Base-by-base conservation (phyloP, 1,140 invertebrate genomes). In the Ostrea denselamellosa region DNA sequence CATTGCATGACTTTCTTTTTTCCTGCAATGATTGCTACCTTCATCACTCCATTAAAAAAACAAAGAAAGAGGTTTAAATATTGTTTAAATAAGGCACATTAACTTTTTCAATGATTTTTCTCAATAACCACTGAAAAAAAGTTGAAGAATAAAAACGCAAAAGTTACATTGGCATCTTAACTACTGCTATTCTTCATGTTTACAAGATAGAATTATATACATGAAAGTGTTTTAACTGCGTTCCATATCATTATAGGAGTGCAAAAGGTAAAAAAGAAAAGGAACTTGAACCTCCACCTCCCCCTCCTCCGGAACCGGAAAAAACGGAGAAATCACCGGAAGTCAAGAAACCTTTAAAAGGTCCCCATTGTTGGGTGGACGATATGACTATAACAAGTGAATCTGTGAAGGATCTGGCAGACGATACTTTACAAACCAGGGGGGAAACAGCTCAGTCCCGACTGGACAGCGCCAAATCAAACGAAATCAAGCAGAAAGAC, bases 321-420 rank as follows among this genome's bases (percentile, higher is more conserved):
- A 87, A 88, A 8, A 86, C 88, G 82, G 87, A 77, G 51, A 82
- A 83, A 85, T 25, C 62, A 19, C 86, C 85, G 5, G 86, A 88
- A 52, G 83, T 89, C 17, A 90, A 89, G 85, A 87, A 89, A 56
- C 86, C 89, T 7, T 77, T 92, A 8, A 89, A 88, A 85, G 91
- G 91, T 25, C 91, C 91, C 2, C 86, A 92, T 51, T 92, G 91
- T 77, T 92, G 91, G 91, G 91, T 92, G 14, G 91, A 92, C 86
- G 91, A 92, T 62, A 90, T 87, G 51, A 92, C 90, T 10, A 83
- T 92, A 12, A 87, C 90, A 0, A 92, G 91, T 82, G 89, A 90
- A 53, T 77, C 19, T 28, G 87, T 85, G 10, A 81, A 89, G 8
- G 54, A 71, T 2, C 84, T 71, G 19, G 14, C 25, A 14, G 89